A percentile compares a stretch with the other conserved stretches of the same genome.
Evolutionary conservation across 2,888 invertebrate species (phyloP).

Genomic region (Harmothoe impar): DNA sequence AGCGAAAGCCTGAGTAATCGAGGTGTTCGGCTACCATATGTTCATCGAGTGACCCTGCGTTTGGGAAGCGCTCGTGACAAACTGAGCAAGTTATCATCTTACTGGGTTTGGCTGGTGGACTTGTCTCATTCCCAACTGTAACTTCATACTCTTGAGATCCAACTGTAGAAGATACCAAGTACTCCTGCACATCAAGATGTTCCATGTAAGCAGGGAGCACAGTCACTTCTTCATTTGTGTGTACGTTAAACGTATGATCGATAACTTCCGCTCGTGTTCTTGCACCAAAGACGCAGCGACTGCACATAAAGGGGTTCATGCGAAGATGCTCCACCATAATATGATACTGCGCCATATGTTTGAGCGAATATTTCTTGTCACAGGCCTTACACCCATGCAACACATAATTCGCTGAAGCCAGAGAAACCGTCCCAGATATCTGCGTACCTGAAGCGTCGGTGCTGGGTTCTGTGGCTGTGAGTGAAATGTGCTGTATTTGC

Average conservation of each 20-base stretch:
- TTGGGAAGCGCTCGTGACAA: no score
- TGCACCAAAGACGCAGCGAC: neutral
- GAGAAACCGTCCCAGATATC: no score
- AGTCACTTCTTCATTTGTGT: neutral
- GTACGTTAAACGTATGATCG: neutral
- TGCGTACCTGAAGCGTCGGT: no score
- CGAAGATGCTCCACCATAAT: neutral
- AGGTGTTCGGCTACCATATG: neutral
- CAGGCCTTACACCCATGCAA: neutral
- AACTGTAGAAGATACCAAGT: no score
- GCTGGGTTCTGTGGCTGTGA: no score
- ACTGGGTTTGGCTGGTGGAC: no score
- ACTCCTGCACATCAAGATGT: neutral
- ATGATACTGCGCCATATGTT: neutral
- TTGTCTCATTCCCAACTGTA: no score
- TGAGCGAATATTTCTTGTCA: neutral
- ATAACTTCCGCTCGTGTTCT: neutral
- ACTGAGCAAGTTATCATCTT: no score
- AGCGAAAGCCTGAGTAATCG: slow-evolving; percentile 13
- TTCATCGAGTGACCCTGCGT: neutral
- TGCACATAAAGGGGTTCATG: neutral
- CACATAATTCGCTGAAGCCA: no score
- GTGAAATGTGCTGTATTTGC: no score
- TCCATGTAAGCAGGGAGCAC: neutral
- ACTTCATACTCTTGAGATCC: no score